phyloP scores from a whole-genome alignment of 2,888 invertebrate species.

The Mythimna vitellina region DNA sequence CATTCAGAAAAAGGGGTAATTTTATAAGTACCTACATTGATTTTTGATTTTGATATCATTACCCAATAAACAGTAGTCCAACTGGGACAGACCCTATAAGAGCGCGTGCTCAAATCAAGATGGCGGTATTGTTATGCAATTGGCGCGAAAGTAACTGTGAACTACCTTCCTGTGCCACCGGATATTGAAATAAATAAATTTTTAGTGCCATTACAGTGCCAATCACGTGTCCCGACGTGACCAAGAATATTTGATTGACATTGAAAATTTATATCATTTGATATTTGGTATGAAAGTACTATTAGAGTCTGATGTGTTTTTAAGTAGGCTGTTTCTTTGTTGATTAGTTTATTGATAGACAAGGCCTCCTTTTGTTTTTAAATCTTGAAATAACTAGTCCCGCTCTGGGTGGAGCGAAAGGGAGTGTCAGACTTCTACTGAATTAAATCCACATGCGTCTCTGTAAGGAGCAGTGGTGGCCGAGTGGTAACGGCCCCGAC shows the following conservation, averaged over 20 bases:
- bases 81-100: conserved; percentile 17
- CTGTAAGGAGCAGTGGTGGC: too few relatives aligned
- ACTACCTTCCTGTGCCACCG: conserved; percentile 76
- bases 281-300: conserved; percentile 59
- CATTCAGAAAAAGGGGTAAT: too few relatives aligned
- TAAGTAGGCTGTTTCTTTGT: conserved; percentile 30
- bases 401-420: too few relatives aligned
- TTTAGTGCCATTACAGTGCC: conserved; percentile 63
- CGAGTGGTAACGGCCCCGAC: too few relatives aligned
- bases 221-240: conserved; percentile 68
- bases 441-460: too few relatives aligned
- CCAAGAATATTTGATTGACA: conserved; percentile 71
- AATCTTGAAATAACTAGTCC: too few relatives aligned
- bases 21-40: too few relatives aligned
- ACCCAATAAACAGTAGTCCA: conserved; percentile 30
- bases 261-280: conserved; percentile 66
- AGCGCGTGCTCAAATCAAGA: conserved; percentile 62
- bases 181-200: conserved; percentile 72
- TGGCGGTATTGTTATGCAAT: conserved; percentile 78
- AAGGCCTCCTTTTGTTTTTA: not conserved
- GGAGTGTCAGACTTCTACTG: too few relatives aligned
- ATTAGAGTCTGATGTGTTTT: conserved; percentile 48
- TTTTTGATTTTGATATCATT: not conserved
- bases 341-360: conserved; percentile 3
- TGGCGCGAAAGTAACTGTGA: conserved; percentile 80